Base-by-base conservation (phyloP, 2,888 invertebrate genomes). In the Euclidia mi region DNA sequence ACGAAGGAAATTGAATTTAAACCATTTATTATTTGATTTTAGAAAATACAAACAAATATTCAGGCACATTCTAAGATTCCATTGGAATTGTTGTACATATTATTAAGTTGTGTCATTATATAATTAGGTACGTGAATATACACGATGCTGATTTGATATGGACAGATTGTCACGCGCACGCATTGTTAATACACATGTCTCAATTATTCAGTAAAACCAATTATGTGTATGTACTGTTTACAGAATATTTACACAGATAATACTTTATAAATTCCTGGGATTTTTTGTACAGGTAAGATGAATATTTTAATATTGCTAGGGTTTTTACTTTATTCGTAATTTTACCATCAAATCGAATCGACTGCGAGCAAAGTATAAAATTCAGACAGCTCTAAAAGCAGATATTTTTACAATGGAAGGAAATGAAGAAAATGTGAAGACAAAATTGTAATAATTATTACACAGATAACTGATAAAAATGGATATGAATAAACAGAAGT, bases 121-220 rank as follows among this genome's bases (percentile, higher is more conserved):
- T 43, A 31, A 12, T 31, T 31, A n/a, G n/a, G n/a, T n/a, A 31
- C 15, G 15, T 6, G 15, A 28, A 12, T 40, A 15, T 15, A 18
- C 12, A 31, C 10, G 9, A 18, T 12, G 44, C 51, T 43, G 38
- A 31, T 44, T 51, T 50, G 35, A 31, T 38, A 51, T 43, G 38
- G 14, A 50, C 43, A 38, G 4, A 32, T 31, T 44, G 15, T 51
- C 51, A 44, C 20, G 35, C 2, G 9, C 20, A 2, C n/a, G 9
- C 12, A 43, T 31, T 38, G n/a, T 14, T 35, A 10, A n/a, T 28
- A 25, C 15, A 29, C 10, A 9, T 40, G 4, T 31, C 20, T 48
- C 18, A 51, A 53, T 56, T 45, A 56, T 67, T 61, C 35, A 58
- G 18, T 43, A 37, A 35, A 56, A 47, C 14, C 12, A 50, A 52